Base-by-base conservation (phyloP, 1,140 invertebrate species). In the Eumeta japonica region DNA sequence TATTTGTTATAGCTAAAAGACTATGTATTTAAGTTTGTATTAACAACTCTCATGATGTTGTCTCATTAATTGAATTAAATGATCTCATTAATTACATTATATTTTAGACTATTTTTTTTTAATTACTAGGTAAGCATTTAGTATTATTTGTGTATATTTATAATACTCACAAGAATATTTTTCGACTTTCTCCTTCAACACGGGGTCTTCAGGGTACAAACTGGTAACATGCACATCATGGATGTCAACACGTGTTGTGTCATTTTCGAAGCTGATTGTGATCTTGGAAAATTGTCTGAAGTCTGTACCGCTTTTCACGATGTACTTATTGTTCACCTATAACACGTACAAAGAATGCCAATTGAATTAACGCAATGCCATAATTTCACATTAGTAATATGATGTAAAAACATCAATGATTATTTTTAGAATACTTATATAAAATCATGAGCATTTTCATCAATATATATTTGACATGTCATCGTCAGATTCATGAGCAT, bases 281-380 rank as follows among this genome's bases (percentile, higher is more conserved):
- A 92, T 84, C 52, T 86, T 85, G 28, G 88, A 91, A 57, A 94
- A 88, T 55, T 94, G 86, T 34, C 89, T 78, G 67, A 95, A 95
- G 65, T 95, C 92, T 18, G 91, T 92, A 3, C 92, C 92, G 63
- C 90, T 93, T 66, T 95, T 95, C 2, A 95, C 78, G 35, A 95
- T 82, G 54, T 86, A 85, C 56, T 83, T 90, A 11, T 83, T 86
- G 75, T 93, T 91, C 4, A 93, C 77, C 81, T 88, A 59, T 0
- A 46, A 54, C 31, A 36, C 31, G 35, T 10, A 30, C 13, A 30
- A 9, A 30, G 7, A 24, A 24, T 24, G 7, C 20, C 7, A n/a
- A n/a, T 24, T n/a, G n/a, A n/a, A n/a, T n/a, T n/a, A n/a, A n/a
- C n/a, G n/a, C n/a, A n/a, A n/a, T n/a, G n/a, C n/a, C n/a, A n/a